Percentiles rank a stretch among this genome's conserved stretches.
Evolutionary conservation across 2,888 invertebrate genomes (phyloP).

Genomic region (Argyresthia albistria): DNA sequence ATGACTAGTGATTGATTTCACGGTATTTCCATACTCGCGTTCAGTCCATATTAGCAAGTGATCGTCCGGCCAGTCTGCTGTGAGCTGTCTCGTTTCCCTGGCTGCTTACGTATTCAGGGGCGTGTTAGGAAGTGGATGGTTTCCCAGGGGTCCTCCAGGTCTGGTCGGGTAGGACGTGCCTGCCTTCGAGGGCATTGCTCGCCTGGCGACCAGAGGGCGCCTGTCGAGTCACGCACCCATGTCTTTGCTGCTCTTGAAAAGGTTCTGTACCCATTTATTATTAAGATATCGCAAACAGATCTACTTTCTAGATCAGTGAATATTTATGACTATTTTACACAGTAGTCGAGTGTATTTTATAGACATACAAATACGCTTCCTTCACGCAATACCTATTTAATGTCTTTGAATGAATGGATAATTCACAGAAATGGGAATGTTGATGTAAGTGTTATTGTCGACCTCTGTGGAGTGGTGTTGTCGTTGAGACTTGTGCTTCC

Average conservation of each 20-base stretch:
- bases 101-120: constrained; percentile 10
- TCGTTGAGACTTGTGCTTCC: too few relatives aligned
- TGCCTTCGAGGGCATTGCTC: constrained; percentile 42
- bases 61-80: constrained; percentile 37
- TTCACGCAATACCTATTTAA: too few relatives aligned
- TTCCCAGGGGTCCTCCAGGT: constrained; percentile 30
- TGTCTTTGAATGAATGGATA: too few relatives aligned
- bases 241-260: constrained; percentile 13
- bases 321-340: too few relatives aligned
- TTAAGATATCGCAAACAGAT: neutral
- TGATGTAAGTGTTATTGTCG: too few relatives aligned
- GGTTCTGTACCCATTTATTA: constrained; percentile 1
- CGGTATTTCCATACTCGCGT: constrained; percentile 70
- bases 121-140: constrained; percentile 22
- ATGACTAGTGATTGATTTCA: constrained; percentile 62
- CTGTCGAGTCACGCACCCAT: constrained; percentile 67
- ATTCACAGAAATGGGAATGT: too few relatives aligned
- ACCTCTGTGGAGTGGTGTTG: too few relatives aligned
- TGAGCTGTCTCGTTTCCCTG: constrained; percentile 21
- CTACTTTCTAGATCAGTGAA: too few relatives aligned
- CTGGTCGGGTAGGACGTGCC: constrained; percentile 49
- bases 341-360: too few relatives aligned
- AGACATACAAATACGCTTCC: too few relatives aligned
- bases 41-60: constrained; percentile 64
- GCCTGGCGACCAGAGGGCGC: constrained; percentile 62